These are phyloP conservation scores for Micrasema longulum DNA, from an alignment of 1,140 invertebrate genomes.

Conservation along the genomic window DNA sequence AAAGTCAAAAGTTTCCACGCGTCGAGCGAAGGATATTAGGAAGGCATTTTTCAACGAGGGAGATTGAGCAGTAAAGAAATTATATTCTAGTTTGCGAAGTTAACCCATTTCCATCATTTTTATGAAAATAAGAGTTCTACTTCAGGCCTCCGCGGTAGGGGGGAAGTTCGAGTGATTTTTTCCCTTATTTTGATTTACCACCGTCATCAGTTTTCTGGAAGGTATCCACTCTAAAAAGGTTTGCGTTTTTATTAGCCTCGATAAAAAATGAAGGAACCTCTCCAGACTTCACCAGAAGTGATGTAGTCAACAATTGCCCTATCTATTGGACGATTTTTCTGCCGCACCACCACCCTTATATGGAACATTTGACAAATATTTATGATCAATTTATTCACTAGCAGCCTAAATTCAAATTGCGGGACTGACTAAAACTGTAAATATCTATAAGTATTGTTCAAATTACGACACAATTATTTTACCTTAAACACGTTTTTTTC, in stretches of 20 bases:
- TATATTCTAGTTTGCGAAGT: constrained; percentile 28
- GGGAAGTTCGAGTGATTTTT: constrained; percentile 36
- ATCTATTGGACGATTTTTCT: neutral
- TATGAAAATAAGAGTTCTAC: constrained; percentile 50
- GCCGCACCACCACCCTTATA: too few relatives aligned
- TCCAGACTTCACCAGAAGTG: neutral
- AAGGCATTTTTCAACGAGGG: constrained; percentile 15
- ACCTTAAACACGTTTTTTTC: too few relatives aligned
- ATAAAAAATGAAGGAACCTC: constrained; percentile 16
- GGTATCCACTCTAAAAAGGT: constrained; percentile 10
- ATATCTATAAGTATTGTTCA: too few relatives aligned
- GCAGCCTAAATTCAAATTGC: too few relatives aligned
- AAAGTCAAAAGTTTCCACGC: constrained; percentile 24
- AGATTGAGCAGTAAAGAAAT: constrained; percentile 35
- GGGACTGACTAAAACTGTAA: too few relatives aligned
- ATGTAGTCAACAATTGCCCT: constrained; percentile 13
- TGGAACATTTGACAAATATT: too few relatives aligned
- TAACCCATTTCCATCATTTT: constrained; percentile 52
- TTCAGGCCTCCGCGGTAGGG: neutral
- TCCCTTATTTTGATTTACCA: constrained; percentile 43
- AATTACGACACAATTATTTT: too few relatives aligned
- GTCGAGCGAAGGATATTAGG: neutral
- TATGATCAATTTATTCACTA: too few relatives aligned
- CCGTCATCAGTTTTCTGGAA: constrained; percentile 47
- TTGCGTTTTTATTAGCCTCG: constrained; percentile 13